phyloP scores from a whole-genome alignment of 2,797 vertebrate genomes.

The Lophius americanus region DNA sequence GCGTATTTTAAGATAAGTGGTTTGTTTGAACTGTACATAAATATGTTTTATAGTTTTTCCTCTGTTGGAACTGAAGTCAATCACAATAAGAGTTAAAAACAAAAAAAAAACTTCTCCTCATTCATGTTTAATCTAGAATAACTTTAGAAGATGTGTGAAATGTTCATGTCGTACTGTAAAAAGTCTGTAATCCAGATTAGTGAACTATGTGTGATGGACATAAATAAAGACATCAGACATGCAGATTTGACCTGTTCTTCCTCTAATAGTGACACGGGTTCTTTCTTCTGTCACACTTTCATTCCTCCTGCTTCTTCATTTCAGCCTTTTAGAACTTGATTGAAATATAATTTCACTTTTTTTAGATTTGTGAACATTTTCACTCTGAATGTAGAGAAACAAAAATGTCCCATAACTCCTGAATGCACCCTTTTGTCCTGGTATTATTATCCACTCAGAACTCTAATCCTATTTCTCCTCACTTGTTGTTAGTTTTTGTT shows the following conservation, averaged over 20 bases:
- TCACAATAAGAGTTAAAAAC: neutral
- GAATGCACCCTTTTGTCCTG: neutral
- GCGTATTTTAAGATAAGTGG: neutral
- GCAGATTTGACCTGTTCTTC: too few species aligned
- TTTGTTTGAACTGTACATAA: conserved; percentile 15
- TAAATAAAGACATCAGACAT: too few species aligned
- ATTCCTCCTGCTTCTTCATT: neutral
- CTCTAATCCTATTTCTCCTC: neutral
- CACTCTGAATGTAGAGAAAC: conserved; percentile 39
- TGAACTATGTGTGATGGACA: neutral
- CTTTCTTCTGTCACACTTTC: neutral
- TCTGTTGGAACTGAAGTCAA: conserved; percentile 5
- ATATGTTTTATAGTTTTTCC: neutral
- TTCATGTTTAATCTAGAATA: neutral
- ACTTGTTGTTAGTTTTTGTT: neutral
- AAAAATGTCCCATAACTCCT: conserved; percentile 7
- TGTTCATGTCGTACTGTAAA: conserved; percentile 6
- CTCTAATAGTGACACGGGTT: too few species aligned
- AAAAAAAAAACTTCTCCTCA: too few species aligned
- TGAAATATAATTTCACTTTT: conserved; percentile 6
- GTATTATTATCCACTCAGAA: neutral
- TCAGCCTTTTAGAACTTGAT: neutral
- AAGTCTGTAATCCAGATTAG: conserved; percentile 6
- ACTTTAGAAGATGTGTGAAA: conserved; percentile 7
- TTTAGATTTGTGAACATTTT: conserved; percentile 21